Evolutionary conservation across 2,797 vertebrate species (phyloP).

Genomic region (Silurus lanzhouensis): DNA sequence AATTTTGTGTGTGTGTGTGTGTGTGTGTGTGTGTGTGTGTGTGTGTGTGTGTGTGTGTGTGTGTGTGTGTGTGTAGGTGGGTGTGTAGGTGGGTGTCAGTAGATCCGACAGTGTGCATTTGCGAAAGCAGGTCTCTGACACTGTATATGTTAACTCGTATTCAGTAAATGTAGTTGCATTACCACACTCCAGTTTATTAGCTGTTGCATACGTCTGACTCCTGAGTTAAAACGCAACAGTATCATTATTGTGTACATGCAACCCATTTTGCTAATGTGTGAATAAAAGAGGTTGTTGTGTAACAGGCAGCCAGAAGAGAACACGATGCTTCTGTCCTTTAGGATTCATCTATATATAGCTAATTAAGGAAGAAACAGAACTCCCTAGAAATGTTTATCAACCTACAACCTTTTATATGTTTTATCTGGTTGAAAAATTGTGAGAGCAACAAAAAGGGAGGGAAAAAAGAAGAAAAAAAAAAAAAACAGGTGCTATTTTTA

Average conservation of each 20-base stretch:
- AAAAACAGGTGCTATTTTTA: conserved; percentile 36
- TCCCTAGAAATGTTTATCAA: conserved; percentile 16
- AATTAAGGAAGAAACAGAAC: background rate
- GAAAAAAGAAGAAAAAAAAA: background rate
- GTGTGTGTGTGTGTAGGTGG: background rate
- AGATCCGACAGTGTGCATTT: conserved; percentile 19
- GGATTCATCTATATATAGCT: background rate
- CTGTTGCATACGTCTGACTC: background rate
- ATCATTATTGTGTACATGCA: background rate
- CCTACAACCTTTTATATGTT: conserved; percentile 13
- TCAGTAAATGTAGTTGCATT: background rate
- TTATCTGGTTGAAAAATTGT: conserved; percentile 11
- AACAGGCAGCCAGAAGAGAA: conserved; percentile 21
- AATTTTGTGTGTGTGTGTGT: conserved; percentile 10
- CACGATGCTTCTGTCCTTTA: background rate
- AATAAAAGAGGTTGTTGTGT: conserved; percentile 15
- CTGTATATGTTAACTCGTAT: background rate
- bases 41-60: background rate
- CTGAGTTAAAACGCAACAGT: background rate
- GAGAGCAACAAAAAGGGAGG: background rate
- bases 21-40: background rate
- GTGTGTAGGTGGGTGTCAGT: background rate
- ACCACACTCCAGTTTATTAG: background rate
- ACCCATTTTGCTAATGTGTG: background rate
- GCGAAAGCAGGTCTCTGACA: background rate